A percentile compares a stretch with the other conserved stretches of the same genome.
Evolutionary conservation across 1,140 invertebrate species (phyloP).

Genomic region (Solenopsis fugax): DNA sequence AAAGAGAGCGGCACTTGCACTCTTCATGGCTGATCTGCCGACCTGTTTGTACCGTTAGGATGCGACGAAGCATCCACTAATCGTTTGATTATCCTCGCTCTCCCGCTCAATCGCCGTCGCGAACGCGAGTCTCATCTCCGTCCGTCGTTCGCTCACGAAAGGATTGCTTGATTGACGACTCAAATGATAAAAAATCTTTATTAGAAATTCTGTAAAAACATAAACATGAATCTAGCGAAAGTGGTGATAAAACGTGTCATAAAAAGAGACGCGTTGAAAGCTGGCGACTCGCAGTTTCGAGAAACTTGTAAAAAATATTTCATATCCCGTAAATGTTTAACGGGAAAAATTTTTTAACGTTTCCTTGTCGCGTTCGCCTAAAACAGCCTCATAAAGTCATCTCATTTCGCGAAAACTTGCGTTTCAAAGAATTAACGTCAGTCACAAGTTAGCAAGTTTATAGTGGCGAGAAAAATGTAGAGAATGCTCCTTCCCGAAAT

Average conservation of each 20-base stretch:
- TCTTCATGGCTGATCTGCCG: constrained; percentile 65
- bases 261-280: not conserved
- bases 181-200: not conserved
- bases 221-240: not conserved
- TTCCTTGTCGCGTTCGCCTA: not conserved
- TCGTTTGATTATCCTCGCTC: constrained; percentile 64
- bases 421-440: constrained; percentile 2
- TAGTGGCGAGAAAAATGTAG: not conserved
- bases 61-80: constrained; percentile 54
- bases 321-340: constrained; percentile 5
- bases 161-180: not conserved
- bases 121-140: constrained; percentile 1
- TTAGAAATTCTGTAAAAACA: not conserved
- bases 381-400: constrained; percentile 8
- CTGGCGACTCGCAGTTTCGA: not conserved
- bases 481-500: not conserved
- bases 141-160: not conserved
- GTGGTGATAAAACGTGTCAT: not conserved
- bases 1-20: constrained; percentile 72
- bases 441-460: not conserved
- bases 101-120: constrained; percentile 30
- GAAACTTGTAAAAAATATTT: not conserved
- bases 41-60: constrained; percentile 72
- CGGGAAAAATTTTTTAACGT: not conserved
- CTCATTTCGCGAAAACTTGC: not conserved